Percentiles rank a stretch among this genome's conserved stretches.
Conservation (phyloP, 2,113 vertebrate genomes). For the Pomatorhinus ruficollis region DNA sequence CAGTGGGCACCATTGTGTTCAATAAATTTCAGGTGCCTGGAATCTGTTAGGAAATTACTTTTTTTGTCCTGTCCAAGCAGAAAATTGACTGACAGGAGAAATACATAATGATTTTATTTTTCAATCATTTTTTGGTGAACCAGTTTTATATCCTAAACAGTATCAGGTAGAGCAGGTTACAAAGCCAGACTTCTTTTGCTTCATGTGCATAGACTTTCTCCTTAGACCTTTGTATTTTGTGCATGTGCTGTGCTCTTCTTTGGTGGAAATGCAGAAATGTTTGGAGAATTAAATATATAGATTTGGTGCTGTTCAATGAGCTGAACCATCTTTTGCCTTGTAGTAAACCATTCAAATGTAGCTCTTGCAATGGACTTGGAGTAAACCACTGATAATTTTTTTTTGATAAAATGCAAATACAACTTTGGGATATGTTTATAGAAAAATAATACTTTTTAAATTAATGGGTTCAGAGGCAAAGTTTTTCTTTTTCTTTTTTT, state of each 20-base stretch:
- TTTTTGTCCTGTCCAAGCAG: slow-evolving; percentile 25
- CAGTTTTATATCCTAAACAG: background rate
- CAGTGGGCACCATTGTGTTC: fast-evolving
- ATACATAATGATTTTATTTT: background rate
- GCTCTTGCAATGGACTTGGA: background rate
- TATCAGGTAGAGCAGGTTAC: background rate
- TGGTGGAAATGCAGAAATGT: background rate
- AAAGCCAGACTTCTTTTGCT: background rate
- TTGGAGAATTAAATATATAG: background rate
- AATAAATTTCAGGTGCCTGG: background rate
- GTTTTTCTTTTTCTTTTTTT: background rate
- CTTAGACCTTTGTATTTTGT: background rate
- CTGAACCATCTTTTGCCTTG: background rate
- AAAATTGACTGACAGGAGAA: slow-evolving; percentile 1
- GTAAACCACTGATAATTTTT: background rate
- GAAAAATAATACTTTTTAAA: background rate
- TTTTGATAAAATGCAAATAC: background rate
- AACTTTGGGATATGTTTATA: background rate
- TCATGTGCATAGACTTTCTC: background rate
- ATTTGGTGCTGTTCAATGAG: background rate
- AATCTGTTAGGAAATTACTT: background rate
- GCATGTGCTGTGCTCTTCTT: background rate
- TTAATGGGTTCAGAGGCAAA: background rate
- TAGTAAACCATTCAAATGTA: background rate
- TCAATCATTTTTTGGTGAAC: background rate